Conservation (phyloP, 2,113 vertebrate genomes). For the Prionailurus bengalensis region DNA sequence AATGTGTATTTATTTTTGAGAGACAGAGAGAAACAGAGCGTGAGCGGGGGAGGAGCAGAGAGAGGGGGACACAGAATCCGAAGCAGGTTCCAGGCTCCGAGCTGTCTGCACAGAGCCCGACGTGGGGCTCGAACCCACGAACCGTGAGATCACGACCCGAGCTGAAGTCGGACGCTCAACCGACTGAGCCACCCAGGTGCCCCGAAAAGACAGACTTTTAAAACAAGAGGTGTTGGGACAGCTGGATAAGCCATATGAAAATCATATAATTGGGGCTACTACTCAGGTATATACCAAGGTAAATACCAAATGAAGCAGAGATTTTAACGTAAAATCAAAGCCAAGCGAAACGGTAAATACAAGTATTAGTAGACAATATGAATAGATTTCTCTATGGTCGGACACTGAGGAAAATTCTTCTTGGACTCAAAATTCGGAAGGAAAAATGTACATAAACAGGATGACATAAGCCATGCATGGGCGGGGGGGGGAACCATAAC, state of each 20-base stretch:
- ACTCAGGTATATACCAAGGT: too few species aligned
- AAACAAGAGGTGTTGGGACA: background rate
- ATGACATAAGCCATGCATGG: too few species aligned
- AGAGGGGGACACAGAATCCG: too few species aligned
- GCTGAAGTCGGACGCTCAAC: too few species aligned
- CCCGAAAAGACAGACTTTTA: background rate
- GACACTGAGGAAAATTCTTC: background rate
- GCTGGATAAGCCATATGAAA: background rate
- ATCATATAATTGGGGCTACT: background rate
- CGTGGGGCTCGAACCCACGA: fast-evolving
- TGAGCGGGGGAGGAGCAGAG: too few species aligned
- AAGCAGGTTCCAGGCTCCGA: too few species aligned
- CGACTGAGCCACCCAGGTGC: too few species aligned
- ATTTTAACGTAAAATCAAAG: background rate
- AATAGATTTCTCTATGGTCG: background rate
- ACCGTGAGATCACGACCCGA: too few species aligned
- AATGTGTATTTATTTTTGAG: too few species aligned
- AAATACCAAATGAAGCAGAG: background rate
- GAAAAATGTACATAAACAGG: background rate
- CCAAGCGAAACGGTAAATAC: background rate
- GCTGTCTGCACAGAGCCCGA: too few species aligned
- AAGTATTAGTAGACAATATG: background rate
- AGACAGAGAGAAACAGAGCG: too few species aligned
- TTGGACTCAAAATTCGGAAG: background rate
- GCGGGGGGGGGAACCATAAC: background rate